A percentile compares a stretch with the other conserved stretches of the same genome.
Conservation (phyloP, 2,888 invertebrate species). For the Lasiommata megera region DNA sequence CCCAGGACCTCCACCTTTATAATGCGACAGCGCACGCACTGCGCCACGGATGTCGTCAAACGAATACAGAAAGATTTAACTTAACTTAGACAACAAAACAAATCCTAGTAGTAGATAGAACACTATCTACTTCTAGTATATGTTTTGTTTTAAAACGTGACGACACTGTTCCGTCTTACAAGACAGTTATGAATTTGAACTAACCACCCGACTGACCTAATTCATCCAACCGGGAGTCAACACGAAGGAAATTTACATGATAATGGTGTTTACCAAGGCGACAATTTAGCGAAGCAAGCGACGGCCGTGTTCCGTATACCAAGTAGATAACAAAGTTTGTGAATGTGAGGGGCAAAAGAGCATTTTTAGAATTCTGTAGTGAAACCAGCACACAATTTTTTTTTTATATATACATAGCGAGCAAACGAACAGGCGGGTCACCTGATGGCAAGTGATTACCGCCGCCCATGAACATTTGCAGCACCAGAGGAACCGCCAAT, state of each 20-base stretch:
- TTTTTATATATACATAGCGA: too few species aligned
- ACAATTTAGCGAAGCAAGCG: constrained; percentile 46
- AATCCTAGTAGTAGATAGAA: too few species aligned
- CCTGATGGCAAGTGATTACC: too few species aligned
- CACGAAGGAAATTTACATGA: constrained; percentile 61
- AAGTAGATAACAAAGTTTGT: constrained; percentile 11
- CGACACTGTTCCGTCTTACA: constrained; percentile 5
- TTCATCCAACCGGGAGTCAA: constrained; percentile 41
- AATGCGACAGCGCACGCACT: too few species aligned
- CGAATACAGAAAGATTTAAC: too few species aligned
- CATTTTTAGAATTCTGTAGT: neutral
- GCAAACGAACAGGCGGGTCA: too few species aligned
- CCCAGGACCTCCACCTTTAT: too few species aligned
- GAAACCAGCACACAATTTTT: too few species aligned
- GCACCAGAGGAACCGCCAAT: too few species aligned
- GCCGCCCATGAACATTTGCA: too few species aligned
- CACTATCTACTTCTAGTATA: neutral
- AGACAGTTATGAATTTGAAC: constrained; percentile 23
- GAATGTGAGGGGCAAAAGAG: neutral
- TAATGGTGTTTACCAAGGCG: constrained; percentile 56
- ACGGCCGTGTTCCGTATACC: constrained; percentile 18
- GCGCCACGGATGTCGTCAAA: too few species aligned
- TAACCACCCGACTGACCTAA: constrained; percentile 27
- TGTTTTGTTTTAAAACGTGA: neutral
- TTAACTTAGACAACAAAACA: too few species aligned